These are phyloP conservation scores for Drosophila peninsularis DNA, from an alignment of 2,888 invertebrate species.

Conservation along the genomic window DNA sequence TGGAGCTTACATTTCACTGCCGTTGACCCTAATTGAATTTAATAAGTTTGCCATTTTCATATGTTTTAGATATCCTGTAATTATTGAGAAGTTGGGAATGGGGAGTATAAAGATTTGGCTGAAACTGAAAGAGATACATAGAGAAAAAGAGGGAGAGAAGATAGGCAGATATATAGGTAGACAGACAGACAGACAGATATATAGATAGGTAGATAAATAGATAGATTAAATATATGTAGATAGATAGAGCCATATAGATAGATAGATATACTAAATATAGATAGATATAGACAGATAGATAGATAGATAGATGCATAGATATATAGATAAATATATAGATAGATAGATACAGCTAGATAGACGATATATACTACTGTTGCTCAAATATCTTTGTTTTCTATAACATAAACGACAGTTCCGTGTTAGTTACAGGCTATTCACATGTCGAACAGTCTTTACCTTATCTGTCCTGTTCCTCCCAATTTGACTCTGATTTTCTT, in stretches of 20 bases:
- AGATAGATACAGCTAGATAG: background rate
- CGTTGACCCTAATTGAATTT: slow-evolving; percentile 53
- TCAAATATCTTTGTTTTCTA: too few relatives aligned
- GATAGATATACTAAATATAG: too few relatives aligned
- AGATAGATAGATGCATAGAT: background rate
- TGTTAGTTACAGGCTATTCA: background rate
- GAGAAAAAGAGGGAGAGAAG: background rate
- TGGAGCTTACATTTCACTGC: slow-evolving; percentile 52
- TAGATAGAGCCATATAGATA: background rate
- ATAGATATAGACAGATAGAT: background rate
- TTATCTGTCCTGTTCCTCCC: background rate
- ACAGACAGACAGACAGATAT: background rate
- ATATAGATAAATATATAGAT: background rate
- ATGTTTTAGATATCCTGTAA: background rate
- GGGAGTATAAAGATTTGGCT: background rate
- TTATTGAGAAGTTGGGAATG: too few relatives aligned
- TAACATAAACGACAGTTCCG: too few relatives aligned
- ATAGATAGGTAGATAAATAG: background rate
- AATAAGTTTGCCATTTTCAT: slow-evolving; percentile 27
- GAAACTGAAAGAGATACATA: background rate
- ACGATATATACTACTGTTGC: too few relatives aligned
- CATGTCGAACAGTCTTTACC: too few relatives aligned
- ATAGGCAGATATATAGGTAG: background rate
- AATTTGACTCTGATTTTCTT: too few relatives aligned
- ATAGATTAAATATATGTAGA: background rate